Base-by-base conservation (phyloP, 2,113 vertebrate genomes). In the Cacatua alba region DNA sequence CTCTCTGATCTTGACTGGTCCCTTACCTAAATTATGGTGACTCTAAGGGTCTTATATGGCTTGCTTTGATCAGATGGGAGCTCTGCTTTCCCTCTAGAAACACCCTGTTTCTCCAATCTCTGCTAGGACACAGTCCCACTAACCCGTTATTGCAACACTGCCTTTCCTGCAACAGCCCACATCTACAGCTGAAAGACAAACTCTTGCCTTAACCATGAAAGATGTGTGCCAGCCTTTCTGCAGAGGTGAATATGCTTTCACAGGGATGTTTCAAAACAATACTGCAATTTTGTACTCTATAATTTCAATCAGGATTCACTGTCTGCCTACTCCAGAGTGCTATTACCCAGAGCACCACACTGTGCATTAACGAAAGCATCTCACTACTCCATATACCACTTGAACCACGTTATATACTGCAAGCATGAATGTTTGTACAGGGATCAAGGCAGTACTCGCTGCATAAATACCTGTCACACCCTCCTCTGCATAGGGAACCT, bases 281-380 rank as follows among this genome's bases (percentile, higher is more conserved):
- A 21, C 51, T 25, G 48, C 64, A 55, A 71, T 89, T 94, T 10
- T 77, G 43, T 5, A 23, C 59, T 68, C 25, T 44, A 5, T 68
- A 55, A 85, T 89, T 92, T 86, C 72, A 89, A 62, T 51, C 86
- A 82, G 65, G 52, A 89, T 75, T 63, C 65, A 78, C 91, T 23
- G 7, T 37, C 68, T 75, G 88, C 91, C 80, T 75, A 0, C 51
- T 6, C 1, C 1, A 67, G 68, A 60, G 43, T 33, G 69, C 64
- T 55, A 8, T 72, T 62, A 65, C 35, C 71, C 67, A 77, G 79
- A 69, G 88, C 63, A 88, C 53, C 90, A 74, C 78, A 52, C 67
- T 3, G 2, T 24, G 70, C 33, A 3, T 37, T 44, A 59, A 68
- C 0, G 0, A 93, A 33, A 86, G 28, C 68, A 8, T 31, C 76